Evolutionary conservation across 2,113 vertebrate genomes (phyloP).

Genomic region (Marmota flaviventris): DNA sequence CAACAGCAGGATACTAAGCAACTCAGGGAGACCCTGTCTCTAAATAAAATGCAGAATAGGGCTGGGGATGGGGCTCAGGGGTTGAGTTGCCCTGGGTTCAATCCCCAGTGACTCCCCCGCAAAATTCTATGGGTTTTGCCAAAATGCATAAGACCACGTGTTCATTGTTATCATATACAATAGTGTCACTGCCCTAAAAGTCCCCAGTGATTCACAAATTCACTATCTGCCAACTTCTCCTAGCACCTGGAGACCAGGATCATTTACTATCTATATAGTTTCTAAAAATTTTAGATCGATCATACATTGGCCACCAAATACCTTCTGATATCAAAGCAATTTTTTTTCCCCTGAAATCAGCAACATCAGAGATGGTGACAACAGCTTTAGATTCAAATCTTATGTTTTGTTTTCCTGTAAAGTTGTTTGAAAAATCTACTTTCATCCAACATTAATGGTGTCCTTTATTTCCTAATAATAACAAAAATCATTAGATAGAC

Average conservation of each 20-base stretch:
- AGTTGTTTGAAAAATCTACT: not conserved
- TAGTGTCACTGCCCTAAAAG: fast-evolving
- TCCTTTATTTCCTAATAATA: not conserved
- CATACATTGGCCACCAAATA: not conserved
- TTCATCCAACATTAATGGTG: not conserved
- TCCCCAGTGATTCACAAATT: fast-evolving
- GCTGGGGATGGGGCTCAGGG: too few relatives aligned
- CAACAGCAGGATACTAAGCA: too few relatives aligned
- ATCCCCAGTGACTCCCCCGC: too few relatives aligned
- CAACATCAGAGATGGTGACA: not conserved
- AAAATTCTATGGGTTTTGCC: not conserved
- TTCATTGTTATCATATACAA: too few relatives aligned
- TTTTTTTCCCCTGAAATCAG: too few relatives aligned
- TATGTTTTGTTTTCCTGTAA: not conserved
- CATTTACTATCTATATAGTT: not conserved
- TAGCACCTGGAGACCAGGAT: fast-evolving
- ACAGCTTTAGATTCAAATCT: not conserved
- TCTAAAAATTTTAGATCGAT: not conserved
- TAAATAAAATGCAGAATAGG: too few relatives aligned
- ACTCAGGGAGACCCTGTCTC: too few relatives aligned
- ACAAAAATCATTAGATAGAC: not conserved
- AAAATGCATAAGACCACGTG: fast-evolving
- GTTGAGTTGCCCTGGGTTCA: too few relatives aligned
- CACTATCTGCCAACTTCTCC: not conserved
- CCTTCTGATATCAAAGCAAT: not conserved